phyloP scores from a whole-genome alignment of 2,888 invertebrate species.

The Leucophora obtusa region DNA sequence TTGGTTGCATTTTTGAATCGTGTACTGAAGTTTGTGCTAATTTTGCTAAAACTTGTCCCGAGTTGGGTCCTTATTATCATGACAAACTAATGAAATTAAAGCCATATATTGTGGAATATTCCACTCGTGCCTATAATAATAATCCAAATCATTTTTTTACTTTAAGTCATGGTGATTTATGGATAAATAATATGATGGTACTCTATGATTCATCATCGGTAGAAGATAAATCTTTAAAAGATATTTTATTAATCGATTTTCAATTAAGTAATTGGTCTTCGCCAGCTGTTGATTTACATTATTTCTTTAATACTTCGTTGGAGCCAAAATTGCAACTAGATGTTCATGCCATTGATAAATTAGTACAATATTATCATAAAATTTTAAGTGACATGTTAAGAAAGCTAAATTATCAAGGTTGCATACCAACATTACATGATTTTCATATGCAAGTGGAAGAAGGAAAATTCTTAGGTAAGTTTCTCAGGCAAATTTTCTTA shows the following conservation, averaged over 20 bases:
- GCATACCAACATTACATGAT: conserved; percentile 73
- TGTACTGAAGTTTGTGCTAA: conserved; percentile 69
- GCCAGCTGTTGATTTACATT: conserved; percentile 75
- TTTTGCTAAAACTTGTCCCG: conserved; percentile 69
- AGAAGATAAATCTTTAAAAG: conserved; percentile 54
- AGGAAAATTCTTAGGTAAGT: conserved; percentile 71
- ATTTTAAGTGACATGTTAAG: conserved; percentile 69
- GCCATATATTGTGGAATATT: conserved; percentile 71
- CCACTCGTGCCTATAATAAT: conserved; percentile 68
- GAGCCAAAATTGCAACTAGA: conserved; percentile 68
- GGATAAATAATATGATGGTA: conserved; percentile 76
- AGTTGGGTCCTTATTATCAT: conserved; percentile 70
- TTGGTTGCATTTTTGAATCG: conserved; percentile 70
- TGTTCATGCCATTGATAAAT: conserved; percentile 68
- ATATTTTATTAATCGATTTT: conserved; percentile 75
- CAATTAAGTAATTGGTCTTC: conserved; percentile 75
- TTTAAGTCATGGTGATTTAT: conserved; percentile 75
- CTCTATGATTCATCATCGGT: conserved; percentile 56
- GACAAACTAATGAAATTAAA: conserved; percentile 71
- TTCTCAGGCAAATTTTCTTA: not conserved
- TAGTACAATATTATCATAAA: conserved; percentile 74
- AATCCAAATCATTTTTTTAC: conserved; percentile 68
- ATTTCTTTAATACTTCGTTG: conserved; percentile 74
- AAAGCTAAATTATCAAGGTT: conserved; percentile 68
- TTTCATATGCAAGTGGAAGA: conserved; percentile 71